These are phyloP conservation scores for roundworm (Caenorhabditis elegans) DNA, from an alignment of 1,140 invertebrate genomes.

Conservation along the genomic window DNA sequence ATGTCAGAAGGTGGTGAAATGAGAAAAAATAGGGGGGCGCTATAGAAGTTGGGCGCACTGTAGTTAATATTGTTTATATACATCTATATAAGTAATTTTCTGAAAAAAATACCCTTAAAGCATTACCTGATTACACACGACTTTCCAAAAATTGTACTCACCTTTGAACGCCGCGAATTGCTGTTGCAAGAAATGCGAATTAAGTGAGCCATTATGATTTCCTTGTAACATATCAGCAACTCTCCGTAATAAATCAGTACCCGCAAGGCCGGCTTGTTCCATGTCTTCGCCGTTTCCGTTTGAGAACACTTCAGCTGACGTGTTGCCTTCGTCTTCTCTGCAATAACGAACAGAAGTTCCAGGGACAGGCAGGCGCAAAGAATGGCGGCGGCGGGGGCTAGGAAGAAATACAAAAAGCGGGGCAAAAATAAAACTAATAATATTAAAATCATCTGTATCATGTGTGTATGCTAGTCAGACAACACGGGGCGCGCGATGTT, in stretches of 20 bases:
- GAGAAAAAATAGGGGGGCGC: too few relatives aligned
- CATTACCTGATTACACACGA: neutral
- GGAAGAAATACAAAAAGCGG: neutral
- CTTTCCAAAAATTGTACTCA: neutral
- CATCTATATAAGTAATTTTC: too few relatives aligned
- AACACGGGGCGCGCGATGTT: neutral
- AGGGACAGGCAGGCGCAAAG: too few relatives aligned
- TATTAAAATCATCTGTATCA: slow-evolving; percentile 31
- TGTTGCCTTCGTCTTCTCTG: slow-evolving; percentile 12
- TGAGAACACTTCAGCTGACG: neutral
- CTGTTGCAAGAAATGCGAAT: neutral
- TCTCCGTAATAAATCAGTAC: neutral
- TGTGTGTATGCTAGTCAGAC: slow-evolving; percentile 3
- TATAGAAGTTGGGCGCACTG: too few relatives aligned
- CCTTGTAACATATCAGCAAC: neutral
- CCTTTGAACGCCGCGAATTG: neutral
- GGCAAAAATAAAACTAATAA: slow-evolving; percentile 28
- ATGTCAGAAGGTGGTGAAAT: too few relatives aligned
- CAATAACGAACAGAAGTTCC: slow-evolving; percentile 29
- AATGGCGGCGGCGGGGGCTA: neutral
- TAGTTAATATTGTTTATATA: too few relatives aligned
- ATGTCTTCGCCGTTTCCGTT: slow-evolving; percentile 9
- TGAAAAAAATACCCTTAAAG: too few relatives aligned
- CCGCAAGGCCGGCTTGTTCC: neutral
- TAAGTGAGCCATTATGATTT: neutral